A percentile compares a stretch with the other conserved stretches of the same genome.
These are phyloP conservation scores for Miltochrista miniata DNA, from an alignment of 2,888 invertebrate species.

Conservation along the genomic window DNA sequence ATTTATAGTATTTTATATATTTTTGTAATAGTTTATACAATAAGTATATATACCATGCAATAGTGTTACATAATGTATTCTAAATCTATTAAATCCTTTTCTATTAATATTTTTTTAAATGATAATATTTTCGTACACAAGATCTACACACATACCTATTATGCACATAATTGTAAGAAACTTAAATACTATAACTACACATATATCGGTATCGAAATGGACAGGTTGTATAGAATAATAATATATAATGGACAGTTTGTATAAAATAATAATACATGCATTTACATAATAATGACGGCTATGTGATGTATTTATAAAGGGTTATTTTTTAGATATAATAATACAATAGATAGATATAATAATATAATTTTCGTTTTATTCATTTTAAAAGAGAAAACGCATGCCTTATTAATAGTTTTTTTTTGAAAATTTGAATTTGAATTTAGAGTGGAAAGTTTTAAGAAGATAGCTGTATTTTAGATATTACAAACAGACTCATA, in stretches of 20 bases:
- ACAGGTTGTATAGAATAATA: conserved; percentile 11
- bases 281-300: neutral
- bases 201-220: conserved; percentile 43
- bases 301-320: neutral
- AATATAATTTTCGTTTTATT: neutral
- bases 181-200: conserved; percentile 19
- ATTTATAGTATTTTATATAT: neutral
- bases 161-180: conserved; percentile 3
- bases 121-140: conserved; percentile 2
- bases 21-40: neutral
- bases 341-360: neutral
- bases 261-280: neutral
- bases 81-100: conserved; percentile 28
- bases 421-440: too few species aligned
- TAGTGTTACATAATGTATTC: neutral
- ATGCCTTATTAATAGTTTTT: too few species aligned
- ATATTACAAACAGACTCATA: too few species aligned
- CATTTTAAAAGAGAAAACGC: too few species aligned
- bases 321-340: neutral
- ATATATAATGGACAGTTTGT: conserved; percentile 23
- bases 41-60: neutral
- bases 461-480: conserved; percentile 7
- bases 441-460: conserved; percentile 13
- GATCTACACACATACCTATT: neutral
- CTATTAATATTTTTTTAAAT: conserved; percentile 17